Evolutionary conservation across 2,113 vertebrate species (phyloP).

Genomic region (Mola mola): DNA sequence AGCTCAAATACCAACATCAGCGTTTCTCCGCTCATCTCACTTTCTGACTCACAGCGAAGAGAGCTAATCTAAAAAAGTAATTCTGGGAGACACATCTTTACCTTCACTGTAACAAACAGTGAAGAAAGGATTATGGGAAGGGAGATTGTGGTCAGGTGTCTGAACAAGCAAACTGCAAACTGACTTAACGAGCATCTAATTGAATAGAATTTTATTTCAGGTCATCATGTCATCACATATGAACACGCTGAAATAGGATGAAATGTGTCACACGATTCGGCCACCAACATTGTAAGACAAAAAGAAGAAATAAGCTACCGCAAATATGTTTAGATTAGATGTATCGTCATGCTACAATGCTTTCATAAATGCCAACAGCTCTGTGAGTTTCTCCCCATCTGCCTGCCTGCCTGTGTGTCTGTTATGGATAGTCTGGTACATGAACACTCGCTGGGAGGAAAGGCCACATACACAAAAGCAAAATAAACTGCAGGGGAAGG

Average conservation of each 20-base stretch:
- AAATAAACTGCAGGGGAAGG: constrained; percentile 92
- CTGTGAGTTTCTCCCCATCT: not conserved
- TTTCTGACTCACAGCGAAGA: constrained; percentile 41
- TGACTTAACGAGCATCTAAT: no score
- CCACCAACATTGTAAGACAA: constrained; percentile 38
- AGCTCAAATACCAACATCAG: no score
- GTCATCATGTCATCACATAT: not conserved
- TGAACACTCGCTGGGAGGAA: constrained; percentile 79
- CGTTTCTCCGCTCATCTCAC: constrained; percentile 9
- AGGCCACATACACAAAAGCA: constrained; percentile 90
- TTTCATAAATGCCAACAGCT: constrained; percentile 39
- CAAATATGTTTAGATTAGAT: constrained; percentile 12
- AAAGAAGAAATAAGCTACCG: constrained; percentile 20
- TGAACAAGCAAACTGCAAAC: no score
- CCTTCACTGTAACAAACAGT: constrained; percentile 15
- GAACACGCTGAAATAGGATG: constrained; percentile 2
- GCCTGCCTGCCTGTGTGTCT: constrained; percentile 47
- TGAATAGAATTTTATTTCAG: not conserved
- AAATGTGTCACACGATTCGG: no score
- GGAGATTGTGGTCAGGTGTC: no score
- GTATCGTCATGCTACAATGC: constrained; percentile 2
- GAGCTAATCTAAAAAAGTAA: not conserved
- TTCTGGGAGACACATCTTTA: constrained; percentile 31
- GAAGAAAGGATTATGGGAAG: constrained; percentile 9
- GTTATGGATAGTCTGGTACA: constrained; percentile 82